Conservation (phyloP, 2,797 vertebrate genomes). For the Mionectes olivaceus region DNA sequence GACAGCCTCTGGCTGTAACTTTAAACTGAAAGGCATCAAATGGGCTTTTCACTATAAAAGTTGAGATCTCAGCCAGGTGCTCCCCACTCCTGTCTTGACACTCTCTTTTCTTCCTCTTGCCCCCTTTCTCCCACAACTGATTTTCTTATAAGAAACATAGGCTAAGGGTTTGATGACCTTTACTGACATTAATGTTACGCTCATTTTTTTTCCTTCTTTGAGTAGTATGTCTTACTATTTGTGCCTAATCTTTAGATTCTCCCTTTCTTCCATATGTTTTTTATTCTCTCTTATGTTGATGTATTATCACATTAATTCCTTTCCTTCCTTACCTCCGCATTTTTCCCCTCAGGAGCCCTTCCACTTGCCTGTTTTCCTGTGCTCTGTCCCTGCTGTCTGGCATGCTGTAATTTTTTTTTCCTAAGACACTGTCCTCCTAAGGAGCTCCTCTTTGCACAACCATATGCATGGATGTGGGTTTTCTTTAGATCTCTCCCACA, state of each 20-base stretch:
- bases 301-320: constrained; percentile 7
- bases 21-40: constrained; percentile 38
- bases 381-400: constrained; percentile 7
- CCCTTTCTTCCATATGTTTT: background rate
- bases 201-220: background rate
- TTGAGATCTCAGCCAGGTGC: background rate
- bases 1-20: background rate
- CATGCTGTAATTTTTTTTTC: background rate
- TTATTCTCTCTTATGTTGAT: background rate
- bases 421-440: background rate
- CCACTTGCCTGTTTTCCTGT: background rate
- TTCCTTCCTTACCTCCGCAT: background rate
- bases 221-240: background rate
- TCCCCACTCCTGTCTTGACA: background rate
- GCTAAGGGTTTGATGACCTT: background rate
- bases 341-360: constrained; percentile 23
- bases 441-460: background rate
- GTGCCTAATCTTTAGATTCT: background rate
- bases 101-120: background rate
- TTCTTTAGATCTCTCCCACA: background rate
- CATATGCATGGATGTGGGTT: background rate
- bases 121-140: background rate
- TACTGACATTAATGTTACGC: background rate
- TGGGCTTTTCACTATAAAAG: background rate
- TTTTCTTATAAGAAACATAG: background rate